Percentiles rank a stretch among this genome's conserved stretches.
These are phyloP conservation scores for Monarcha castaneiventris DNA, from an alignment of 2,113 vertebrate species.

Conservation along the genomic window DNA sequence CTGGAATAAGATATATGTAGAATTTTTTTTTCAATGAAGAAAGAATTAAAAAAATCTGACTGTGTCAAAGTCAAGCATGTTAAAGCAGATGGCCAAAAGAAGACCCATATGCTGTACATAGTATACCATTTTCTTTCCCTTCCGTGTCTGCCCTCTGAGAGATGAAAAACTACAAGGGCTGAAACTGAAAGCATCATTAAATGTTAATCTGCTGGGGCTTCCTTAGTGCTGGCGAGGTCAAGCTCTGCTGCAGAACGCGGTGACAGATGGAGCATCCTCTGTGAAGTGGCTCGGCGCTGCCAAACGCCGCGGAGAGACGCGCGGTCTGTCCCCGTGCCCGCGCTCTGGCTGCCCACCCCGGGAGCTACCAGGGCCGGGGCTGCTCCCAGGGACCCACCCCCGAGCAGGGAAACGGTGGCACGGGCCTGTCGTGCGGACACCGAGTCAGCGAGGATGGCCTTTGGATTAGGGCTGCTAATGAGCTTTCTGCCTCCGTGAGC, in stretches of 20 bases:
- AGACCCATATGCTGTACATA: neutral
- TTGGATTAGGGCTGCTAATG: neutral
- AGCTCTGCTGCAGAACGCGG: neutral
- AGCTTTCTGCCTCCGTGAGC: neutral
- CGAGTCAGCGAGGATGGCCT: neutral
- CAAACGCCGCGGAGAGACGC: neutral
- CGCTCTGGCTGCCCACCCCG: neutral
- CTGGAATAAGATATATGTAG: neutral
- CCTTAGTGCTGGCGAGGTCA: conserved; percentile 28
- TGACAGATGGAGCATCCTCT: conserved; percentile 63
- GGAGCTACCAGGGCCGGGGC: neutral
- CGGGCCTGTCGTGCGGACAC: fast-evolving
- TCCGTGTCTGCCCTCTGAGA: neutral
- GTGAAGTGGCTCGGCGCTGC: neutral
- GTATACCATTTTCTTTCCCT: neutral
- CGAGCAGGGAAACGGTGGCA: fast-evolving
- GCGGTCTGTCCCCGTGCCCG: neutral
- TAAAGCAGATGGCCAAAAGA: neutral
- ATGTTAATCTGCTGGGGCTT: conserved; percentile 63
- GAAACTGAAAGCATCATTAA: conserved; percentile 61
- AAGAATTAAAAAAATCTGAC: neutral
- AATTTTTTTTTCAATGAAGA: neutral
- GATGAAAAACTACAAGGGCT: conserved; percentile 44
- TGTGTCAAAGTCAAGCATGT: neutral
- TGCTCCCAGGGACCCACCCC: neutral